Base-by-base conservation (phyloP, 2,888 invertebrate genomes). In the Watsonalla cultraria region DNA sequence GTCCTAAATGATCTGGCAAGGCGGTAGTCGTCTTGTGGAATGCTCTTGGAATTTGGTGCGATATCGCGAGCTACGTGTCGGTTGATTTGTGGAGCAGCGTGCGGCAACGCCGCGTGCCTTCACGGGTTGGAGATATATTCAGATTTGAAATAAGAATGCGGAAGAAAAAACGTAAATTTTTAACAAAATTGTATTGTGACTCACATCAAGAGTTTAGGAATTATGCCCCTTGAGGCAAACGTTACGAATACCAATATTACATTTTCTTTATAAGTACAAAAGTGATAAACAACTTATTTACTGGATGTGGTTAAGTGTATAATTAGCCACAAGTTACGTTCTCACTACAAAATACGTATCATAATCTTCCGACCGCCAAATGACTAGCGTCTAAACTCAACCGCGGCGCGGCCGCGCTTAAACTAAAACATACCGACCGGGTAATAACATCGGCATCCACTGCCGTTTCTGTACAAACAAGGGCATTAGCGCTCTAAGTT, bases 81-180 rank as follows among this genome's bases (percentile, higher is more conserved):
- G 76, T 77, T 76, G 78, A 82, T 82, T 82, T 84, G 82, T 80
- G 76, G 72, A 65, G 54, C 55, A 51, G 57, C 61, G 57, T 58
- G 65, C 62, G 64, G 60, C 60, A 58, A 59, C 55, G 54, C 66
- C 56, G 73, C 74, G 65, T 80, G 69, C 80, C 78, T 51, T 53
- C 80, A 78, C 78, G 80, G 42, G 11, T 11, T 42, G 42, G 11
- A 8, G 11, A 8, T 37, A 37, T 11, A 42, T 42, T 42, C 11
- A 42, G 42, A 42, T 42, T 42, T 42, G 11, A 42, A 42, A 42
- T 42, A 11, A 11, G 42, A 42, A 42, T 11, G 8, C 7, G 37
- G 37, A 37, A 37, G 37, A 37, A 37, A 37, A 37, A 7, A 8
- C 0, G 37, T 8, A 1, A 7, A 37, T 37, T 37, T 5, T 5